Evolutionary conservation across 2,888 invertebrate species (phyloP), one percentile per base, ranked within the genome.

Genomic region (Clanis bilineata): DNA sequence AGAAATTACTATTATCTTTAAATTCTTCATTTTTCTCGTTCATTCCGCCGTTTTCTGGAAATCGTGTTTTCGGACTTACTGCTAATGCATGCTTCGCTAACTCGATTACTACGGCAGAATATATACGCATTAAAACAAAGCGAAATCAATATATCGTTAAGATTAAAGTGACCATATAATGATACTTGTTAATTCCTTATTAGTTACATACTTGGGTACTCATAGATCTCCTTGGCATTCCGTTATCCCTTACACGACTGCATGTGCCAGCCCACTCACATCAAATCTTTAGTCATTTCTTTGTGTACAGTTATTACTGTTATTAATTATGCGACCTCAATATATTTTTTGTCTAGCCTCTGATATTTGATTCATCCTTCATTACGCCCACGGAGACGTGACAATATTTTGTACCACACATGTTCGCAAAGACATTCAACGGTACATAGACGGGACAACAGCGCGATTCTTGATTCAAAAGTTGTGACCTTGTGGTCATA

Each of bases 321-420:
- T 15, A 32, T 41, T 41, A 41, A 41, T 41, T 15, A 32, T 28
- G 51, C 38, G 61, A 56, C 60, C 62, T 67, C 41, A 55, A 62
- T 62, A 45, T 56, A 36, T 43, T 41, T 56, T 60, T 66, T 59
- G 51, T 32, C 51, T 51, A 64, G 65, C 63, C 63, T 65, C 64
- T 64, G 64, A 58, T 62, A 64, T 63, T 66, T 55, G 51, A 65
- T 65, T 66, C 65, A 77, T 64, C 80, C 82, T 80, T 77, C 74
- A 73, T 70, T 68, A 73, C 77, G 69, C 80, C 82, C 72, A 79
- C 80, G 63, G 47, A 61, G 62, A 71, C 63, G 72, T 75, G 72
- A 76, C 71, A 72, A 68, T 65, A 65, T 68, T 70, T 61, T 59
- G 56, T 66, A 64, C 69, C 69, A 68, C 68, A 68, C 71, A 65